A percentile compares a stretch with the other conserved stretches of the same genome.
phyloP scores from a whole-genome alignment of 1,140 invertebrate species.

The Bombus haemorrhoidalis region DNA sequence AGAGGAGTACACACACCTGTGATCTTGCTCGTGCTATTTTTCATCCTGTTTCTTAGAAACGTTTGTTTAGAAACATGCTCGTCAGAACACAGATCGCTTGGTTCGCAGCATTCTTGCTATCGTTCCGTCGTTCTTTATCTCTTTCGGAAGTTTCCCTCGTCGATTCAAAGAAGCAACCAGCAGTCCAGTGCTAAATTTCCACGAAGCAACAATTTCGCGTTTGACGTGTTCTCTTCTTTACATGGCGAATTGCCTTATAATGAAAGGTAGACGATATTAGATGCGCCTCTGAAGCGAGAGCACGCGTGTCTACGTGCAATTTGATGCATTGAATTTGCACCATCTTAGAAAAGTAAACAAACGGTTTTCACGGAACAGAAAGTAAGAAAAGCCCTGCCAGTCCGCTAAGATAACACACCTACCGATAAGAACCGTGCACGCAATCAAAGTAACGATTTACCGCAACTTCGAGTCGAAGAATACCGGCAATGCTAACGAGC shows the following conservation, averaged over 20 bases:
- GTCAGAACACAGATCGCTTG: too few species aligned
- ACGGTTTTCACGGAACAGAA: not conserved
- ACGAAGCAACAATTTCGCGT: too few species aligned
- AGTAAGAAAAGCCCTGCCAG: not conserved
- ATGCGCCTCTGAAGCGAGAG: not conserved
- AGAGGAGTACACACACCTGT: too few species aligned
- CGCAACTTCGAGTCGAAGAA: not conserved
- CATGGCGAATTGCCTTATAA: not conserved
- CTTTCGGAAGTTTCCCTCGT: too few species aligned
- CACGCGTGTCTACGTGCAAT: not conserved
- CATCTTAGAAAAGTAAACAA: not conserved
- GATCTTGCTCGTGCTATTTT: too few species aligned
- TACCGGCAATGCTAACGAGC: not conserved
- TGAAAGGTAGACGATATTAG: not conserved
- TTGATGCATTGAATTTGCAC: not conserved
- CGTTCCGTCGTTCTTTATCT: too few species aligned
- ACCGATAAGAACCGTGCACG: not conserved
- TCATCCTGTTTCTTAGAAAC: too few species aligned
- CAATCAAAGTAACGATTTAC: conserved; percentile 4
- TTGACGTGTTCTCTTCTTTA: too few species aligned
- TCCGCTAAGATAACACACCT: not conserved
- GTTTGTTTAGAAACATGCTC: too few species aligned
- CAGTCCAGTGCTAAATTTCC: too few species aligned
- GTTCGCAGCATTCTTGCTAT: too few species aligned
- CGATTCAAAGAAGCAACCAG: too few species aligned